Base-by-base conservation (phyloP, 2,797 vertebrate species). In the Sebastes vulpes region DNA sequence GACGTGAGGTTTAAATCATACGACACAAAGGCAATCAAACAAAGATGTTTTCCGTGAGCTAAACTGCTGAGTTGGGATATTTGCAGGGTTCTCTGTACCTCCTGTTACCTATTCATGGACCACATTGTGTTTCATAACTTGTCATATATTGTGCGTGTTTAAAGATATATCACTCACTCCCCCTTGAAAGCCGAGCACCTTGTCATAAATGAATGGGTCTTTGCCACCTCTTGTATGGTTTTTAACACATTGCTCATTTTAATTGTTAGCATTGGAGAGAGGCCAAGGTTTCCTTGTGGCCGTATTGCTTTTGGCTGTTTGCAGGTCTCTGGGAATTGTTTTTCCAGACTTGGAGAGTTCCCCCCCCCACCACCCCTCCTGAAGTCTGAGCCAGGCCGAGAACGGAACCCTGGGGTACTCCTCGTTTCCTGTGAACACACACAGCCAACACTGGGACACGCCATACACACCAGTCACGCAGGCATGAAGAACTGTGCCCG, bases 271-370 rank as follows among this genome's bases (percentile, higher is more conserved):
- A 18, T 63, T 93, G 90, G 90, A 89, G 60, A 3, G 4, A 2
- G 16, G 83, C 92, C 93, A 90, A 54, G 14, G 59, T 88, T 86
- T 91, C 72, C 79, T 65, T 83, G 76, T 82, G 93, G 72, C 82
- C 25, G 21, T 87, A 65, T 93, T 92, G 79, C 84, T 85, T 82
- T 92, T 92, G 91, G 91, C 93, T 83, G 69, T 89, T 89, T 81
- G 68, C 69, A 64, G 77, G 66, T 87, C 69, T 83, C 81, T 57
- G 79, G 71, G 73, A 91, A 90, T 84, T 83, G 63, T 87, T 94
- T 90, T 93, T 92, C 89, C 92, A 94, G 85, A 93, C 91, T 75
- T 69, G 77, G 67, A 82, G 65, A 85, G 64, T 11, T 5, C 31
- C 31, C 58, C 5, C 23, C 28, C 4, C 53, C 32, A 58, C 11